These are phyloP conservation scores for Ceratothoa steindachneri DNA, from an alignment of 2,888 invertebrate genomes.

Conservation along the genomic window DNA sequence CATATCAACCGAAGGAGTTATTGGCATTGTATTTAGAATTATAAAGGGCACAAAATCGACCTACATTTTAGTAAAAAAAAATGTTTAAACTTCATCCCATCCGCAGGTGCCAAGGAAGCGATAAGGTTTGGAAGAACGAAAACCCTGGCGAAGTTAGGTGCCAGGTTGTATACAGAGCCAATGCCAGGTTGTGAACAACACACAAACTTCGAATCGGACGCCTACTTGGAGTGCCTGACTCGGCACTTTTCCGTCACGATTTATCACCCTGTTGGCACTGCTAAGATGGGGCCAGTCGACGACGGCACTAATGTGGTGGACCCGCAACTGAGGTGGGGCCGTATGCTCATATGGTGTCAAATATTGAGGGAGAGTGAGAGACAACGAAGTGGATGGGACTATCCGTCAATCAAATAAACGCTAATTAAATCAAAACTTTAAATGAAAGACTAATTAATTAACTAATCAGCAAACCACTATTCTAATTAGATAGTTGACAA, in stretches of 20 bases:
- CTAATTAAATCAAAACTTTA: too few species aligned
- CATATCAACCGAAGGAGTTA: too few species aligned
- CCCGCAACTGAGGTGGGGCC: conserved; percentile 59
- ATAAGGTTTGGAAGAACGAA: conserved; percentile 71
- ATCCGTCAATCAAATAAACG: too few species aligned
- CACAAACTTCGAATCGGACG: conserved; percentile 63
- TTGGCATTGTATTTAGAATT: too few species aligned
- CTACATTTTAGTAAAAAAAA: too few species aligned
- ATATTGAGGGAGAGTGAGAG: too few species aligned
- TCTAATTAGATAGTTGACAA: too few species aligned
- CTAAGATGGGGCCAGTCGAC: conserved; percentile 68
- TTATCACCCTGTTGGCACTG: conserved; percentile 66
- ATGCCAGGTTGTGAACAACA: conserved; percentile 80
- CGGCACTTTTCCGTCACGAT: conserved; percentile 67
- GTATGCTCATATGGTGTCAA: neutral
- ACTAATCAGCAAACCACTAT: too few species aligned
- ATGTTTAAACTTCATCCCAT: too few species aligned
- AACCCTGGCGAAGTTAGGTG: conserved; percentile 65
- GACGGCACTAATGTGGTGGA: conserved; percentile 72
- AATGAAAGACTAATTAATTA: too few species aligned
- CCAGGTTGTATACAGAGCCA: conserved; percentile 64
- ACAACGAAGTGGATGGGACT: too few species aligned
- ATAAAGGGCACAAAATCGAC: too few species aligned
- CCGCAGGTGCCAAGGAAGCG: conserved; percentile 71
- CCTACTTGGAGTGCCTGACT: conserved; percentile 66